Percentiles rank a stretch among this genome's conserved stretches.
Evolutionary conservation across 2,113 vertebrate species (phyloP).

Genomic region (Syngnathus typhle): DNA sequence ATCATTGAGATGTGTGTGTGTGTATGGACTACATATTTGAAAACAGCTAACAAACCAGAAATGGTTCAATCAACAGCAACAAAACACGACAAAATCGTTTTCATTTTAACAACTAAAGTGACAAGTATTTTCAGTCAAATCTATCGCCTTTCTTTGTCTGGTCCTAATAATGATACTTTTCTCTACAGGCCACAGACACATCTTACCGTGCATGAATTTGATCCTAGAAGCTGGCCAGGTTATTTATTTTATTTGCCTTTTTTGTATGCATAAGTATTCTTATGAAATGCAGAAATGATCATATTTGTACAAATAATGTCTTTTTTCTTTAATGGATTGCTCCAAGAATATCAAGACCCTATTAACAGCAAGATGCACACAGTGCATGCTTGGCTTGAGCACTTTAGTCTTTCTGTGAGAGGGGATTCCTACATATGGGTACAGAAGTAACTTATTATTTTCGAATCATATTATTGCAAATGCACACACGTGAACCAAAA

Average conservation of each 20-base stretch:
- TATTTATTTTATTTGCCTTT: constrained; percentile 24
- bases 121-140: not conserved
- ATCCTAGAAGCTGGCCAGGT: constrained; percentile 26
- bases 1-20: too few relatives aligned
- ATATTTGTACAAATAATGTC: constrained; percentile 3
- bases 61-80: not conserved
- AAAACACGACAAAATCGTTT: not conserved
- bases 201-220: constrained; percentile 24
- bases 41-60: too few relatives aligned
- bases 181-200: constrained; percentile 41
- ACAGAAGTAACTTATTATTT: constrained; percentile 40
- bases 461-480: constrained; percentile 29
- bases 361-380: constrained; percentile 40
- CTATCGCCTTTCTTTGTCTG: not conserved
- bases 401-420: constrained; percentile 66
- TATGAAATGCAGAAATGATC: constrained; percentile 11
- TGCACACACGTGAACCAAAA: constrained; percentile 22
- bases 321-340: not conserved
- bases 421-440: constrained; percentile 48
- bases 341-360: constrained; percentile 21
- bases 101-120: not conserved
- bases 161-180: constrained; percentile 5
- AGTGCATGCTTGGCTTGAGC: constrained; percentile 50
- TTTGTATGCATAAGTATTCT: constrained; percentile 15
- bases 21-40: too few relatives aligned